Base-by-base conservation (phyloP, 1,140 invertebrate species). In the Leguminivora glycinivorella region DNA sequence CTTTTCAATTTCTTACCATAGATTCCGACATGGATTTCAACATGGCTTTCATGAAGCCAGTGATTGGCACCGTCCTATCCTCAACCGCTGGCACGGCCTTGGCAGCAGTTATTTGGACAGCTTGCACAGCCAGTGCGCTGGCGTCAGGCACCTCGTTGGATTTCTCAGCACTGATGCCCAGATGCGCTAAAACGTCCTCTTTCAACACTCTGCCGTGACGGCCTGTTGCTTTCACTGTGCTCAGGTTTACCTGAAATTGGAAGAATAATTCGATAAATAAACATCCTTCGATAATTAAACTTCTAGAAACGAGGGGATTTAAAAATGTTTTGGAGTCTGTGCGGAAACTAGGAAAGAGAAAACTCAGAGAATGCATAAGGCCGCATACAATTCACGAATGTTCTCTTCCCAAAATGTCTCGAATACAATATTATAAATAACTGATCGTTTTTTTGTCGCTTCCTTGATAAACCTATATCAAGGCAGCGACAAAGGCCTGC, bases 21-120 rank as follows among this genome's bases (percentile, higher is more conserved):
- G 98, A 95, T 83, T 95, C 94, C 0, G 97, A 97, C 99, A 99
- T 99, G 0, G 97, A 96, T 90, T 98, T 99, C 58, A 97, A 95
- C 98, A 99, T 99, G 1, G 96, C 95, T 90, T 96, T 98, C 3
- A 93, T 93, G 79, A 96, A 96, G 29, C 98, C 98, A 83, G 95
- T 96, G 1, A 91, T 75, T 68, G 89, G 87, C 3, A 88, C 79
- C 5, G 79, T 79, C 84, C 83, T 84, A 56, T 89, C 79, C 77
- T 89, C 84, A 76, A 86, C 22, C 72, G 92, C 19, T 69, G 87
- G 77, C 92, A 84, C 82, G 7, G 75, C 72, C 72, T 58, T 83
- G 34, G 70, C 75, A 56, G 0, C 43, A 14, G 81, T 74, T 69
- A 78, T 79, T 34, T 77, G 25, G n/a, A 75, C 69, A 19, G 81